These are phyloP conservation scores for Nysson spinosus DNA, from an alignment of 2,888 invertebrate species.

Conservation along the genomic window DNA sequence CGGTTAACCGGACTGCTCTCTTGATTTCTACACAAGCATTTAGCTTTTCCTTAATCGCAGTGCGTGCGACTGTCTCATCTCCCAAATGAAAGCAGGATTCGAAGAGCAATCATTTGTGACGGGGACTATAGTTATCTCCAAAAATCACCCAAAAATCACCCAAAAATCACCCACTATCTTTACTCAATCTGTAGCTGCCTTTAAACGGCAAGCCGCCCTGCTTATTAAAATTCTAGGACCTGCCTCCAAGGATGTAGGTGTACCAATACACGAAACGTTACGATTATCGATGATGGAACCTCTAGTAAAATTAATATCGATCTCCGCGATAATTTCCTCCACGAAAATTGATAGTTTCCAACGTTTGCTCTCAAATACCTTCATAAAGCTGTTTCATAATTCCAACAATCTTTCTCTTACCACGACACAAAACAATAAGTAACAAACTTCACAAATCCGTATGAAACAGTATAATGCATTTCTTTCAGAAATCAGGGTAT, in stretches of 20 bases:
- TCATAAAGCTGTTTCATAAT: too few species aligned
- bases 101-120: slow-evolving; percentile 47
- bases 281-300: slow-evolving; percentile 38
- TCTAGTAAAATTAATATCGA: too few species aligned
- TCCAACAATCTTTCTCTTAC: too few species aligned
- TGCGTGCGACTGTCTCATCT: slow-evolving; percentile 37
- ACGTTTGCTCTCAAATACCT: too few species aligned
- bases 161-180: slow-evolving; percentile 47
- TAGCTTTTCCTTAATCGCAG: slow-evolving; percentile 63
- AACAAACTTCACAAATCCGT: too few species aligned
- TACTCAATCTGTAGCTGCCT: slow-evolving; percentile 50
- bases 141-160: slow-evolving; percentile 47
- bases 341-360: too few species aligned
- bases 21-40: slow-evolving; percentile 18
- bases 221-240: slow-evolving; percentile 51
- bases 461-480: too few species aligned
- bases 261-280: slow-evolving; percentile 21
- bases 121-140: slow-evolving; percentile 53
- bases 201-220: slow-evolving; percentile 42
- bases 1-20: too few species aligned
- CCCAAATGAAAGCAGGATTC: slow-evolving; percentile 41
- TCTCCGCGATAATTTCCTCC: too few species aligned
- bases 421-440: too few species aligned
- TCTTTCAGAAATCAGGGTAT: too few species aligned
- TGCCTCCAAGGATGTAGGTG: slow-evolving; percentile 6